Percentiles rank a stretch among this genome's conserved stretches.
These are phyloP conservation scores for Leuciscus waleckii DNA, from an alignment of 2,797 vertebrate genomes.

Conservation along the genomic window DNA sequence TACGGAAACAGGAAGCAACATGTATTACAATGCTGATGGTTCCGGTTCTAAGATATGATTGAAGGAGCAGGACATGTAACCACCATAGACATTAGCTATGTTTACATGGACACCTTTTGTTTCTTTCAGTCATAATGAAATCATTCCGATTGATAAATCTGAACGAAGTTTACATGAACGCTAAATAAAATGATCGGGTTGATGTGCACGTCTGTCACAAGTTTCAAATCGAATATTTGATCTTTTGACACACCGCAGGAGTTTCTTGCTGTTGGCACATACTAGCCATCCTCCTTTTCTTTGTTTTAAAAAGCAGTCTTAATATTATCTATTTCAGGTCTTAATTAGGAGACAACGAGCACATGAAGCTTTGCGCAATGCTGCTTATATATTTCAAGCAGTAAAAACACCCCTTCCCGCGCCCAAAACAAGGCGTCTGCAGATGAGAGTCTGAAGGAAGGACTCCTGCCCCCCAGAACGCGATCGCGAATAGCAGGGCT, in stretches of 20 bases:
- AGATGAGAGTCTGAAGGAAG: too few species aligned
- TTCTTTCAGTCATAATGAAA: not conserved
- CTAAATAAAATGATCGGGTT: not conserved
- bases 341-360: not conserved
- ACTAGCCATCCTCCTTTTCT: too few species aligned
- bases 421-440: too few species aligned
- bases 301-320: too few species aligned
- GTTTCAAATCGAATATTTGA: too few species aligned
- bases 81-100: not conserved
- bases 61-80: not conserved
- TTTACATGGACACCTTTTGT: not conserved
- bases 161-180: not conserved
- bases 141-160: not conserved
- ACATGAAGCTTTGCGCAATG: not conserved
- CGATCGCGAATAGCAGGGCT: too few species aligned
- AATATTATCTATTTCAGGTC: not conserved
- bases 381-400: not conserved
- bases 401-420: not conserved
- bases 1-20: constrained; percentile 32
- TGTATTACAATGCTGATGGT: not conserved
- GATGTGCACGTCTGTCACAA: too few species aligned
- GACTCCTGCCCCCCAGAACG: too few species aligned
- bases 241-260: too few species aligned
- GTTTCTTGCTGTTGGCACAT: too few species aligned
- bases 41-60: not conserved